phyloP scores from a whole-genome alignment of 2,888 invertebrate genomes.

The Phengaris alcon region DNA sequence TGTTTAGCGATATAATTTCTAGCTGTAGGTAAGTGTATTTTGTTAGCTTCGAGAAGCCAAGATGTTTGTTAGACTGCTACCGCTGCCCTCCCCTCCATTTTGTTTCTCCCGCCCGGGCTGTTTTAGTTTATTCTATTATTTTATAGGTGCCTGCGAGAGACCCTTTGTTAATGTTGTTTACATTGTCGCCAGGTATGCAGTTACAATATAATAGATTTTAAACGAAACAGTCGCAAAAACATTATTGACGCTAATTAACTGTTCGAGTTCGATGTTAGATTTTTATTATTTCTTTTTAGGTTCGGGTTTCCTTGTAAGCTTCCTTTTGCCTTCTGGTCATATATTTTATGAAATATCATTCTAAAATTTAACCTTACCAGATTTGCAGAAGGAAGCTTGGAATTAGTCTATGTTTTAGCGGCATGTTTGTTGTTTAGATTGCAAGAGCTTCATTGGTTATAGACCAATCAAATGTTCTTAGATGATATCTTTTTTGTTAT shows the following conservation, averaged over 20 bases:
- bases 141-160: slow-evolving; percentile 77
- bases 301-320: slow-evolving; percentile 21
- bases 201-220: slow-evolving; percentile 41
- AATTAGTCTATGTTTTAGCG: slow-evolving; percentile 60
- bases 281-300: slow-evolving; percentile 23
- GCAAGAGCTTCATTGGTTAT: slow-evolving; percentile 41
- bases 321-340: background rate
- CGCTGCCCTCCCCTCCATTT: slow-evolving; percentile 70
- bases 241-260: slow-evolving; percentile 16
- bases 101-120: slow-evolving; percentile 74
- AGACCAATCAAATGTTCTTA: slow-evolving; percentile 34
- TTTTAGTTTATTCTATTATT: slow-evolving; percentile 75
- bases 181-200: slow-evolving; percentile 80
- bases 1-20: slow-evolving; percentile 67
- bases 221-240: slow-evolving; percentile 27
- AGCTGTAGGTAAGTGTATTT: slow-evolving; percentile 78
- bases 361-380: slow-evolving; percentile 13
- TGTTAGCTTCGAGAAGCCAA: slow-evolving; percentile 78
- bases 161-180: slow-evolving; percentile 79
- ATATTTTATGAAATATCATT: background rate
- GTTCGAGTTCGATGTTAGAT: slow-evolving; percentile 20
- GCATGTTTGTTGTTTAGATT: slow-evolving; percentile 74
- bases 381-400: slow-evolving; percentile 49
- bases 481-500: slow-evolving; percentile 28
- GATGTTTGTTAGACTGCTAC: slow-evolving; percentile 78